Evolutionary conservation across 2,797 vertebrate species (phyloP).

Genomic region (Sebastolobus alascanus): DNA sequence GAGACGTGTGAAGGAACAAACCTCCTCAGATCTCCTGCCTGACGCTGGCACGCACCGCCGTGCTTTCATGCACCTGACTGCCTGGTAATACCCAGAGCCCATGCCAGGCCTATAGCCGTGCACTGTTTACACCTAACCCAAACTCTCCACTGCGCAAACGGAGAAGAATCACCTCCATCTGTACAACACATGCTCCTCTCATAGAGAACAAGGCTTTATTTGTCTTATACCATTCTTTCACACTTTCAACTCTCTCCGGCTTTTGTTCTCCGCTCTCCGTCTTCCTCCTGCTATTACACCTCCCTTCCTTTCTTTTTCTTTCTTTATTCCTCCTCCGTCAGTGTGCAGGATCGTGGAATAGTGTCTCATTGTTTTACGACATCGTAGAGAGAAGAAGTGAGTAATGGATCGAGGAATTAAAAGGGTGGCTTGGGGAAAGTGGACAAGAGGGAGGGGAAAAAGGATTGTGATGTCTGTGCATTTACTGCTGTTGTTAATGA

Average conservation of each 20-base stretch:
- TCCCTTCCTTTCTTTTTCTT: slow-evolving; percentile 21
- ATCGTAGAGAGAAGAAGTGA: slow-evolving; percentile 21
- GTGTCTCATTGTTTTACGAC: slow-evolving; percentile 13
- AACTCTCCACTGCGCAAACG: slow-evolving; percentile 22
- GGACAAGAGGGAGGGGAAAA: neutral
- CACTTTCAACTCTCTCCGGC: slow-evolving; percentile 37
- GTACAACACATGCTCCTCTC: slow-evolving; percentile 68
- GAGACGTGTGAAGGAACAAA: slow-evolving; percentile 21
- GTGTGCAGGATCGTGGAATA: slow-evolving; percentile 8
- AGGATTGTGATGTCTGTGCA: neutral
- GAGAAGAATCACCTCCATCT: slow-evolving; percentile 68
- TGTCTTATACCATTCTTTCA: slow-evolving; percentile 58
- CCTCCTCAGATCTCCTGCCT: slow-evolving; percentile 32
- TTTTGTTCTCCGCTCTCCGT: slow-evolving; percentile 36
- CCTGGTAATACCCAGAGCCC: slow-evolving; percentile 12
- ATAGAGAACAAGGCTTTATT: slow-evolving; percentile 61
- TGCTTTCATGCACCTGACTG: slow-evolving; percentile 53
- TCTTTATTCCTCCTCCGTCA: slow-evolving; percentile 3
- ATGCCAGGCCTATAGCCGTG: slow-evolving; percentile 30
- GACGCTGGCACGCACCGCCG: slow-evolving; percentile 15
- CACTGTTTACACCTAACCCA: slow-evolving; percentile 25
- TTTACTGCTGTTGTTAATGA: slow-evolving; percentile 6
- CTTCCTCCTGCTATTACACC: slow-evolving; percentile 3
- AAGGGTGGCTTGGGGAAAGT: neutral
- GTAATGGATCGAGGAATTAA: slow-evolving; percentile 28